These are phyloP conservation scores for Labeo catla DNA, from an alignment of 2,113 vertebrate species.

Conservation along the genomic window DNA sequence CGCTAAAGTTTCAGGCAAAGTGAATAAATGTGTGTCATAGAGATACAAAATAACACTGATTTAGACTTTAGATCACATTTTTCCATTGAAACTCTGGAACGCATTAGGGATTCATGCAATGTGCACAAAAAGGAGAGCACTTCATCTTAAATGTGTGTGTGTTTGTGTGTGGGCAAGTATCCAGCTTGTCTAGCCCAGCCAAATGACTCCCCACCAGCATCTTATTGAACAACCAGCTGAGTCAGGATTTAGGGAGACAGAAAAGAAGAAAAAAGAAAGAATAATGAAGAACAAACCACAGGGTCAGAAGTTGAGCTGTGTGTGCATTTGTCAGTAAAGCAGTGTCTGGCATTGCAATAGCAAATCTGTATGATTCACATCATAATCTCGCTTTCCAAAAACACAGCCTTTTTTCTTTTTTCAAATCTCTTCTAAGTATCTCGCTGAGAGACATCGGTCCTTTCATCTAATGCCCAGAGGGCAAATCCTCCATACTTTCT, in stretches of 20 bases:
- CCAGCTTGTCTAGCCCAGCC: slow-evolving; percentile 38
- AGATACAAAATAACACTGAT: background rate
- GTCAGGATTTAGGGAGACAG: slow-evolving; percentile 47
- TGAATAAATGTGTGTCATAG: background rate
- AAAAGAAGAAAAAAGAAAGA: slow-evolving; percentile 34
- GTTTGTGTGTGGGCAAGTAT: slow-evolving; percentile 38
- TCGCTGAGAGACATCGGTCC: background rate
- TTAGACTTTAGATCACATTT: slow-evolving; percentile 1
- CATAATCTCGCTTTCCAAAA: background rate
- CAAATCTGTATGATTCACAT: slow-evolving; percentile 1
- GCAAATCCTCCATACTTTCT: slow-evolving; percentile 74
- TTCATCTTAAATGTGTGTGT: slow-evolving; percentile 14
- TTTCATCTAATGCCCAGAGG: slow-evolving; percentile 68
- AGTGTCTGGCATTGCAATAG: background rate
- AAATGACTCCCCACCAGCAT: slow-evolving; percentile 52
- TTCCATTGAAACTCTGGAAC: slow-evolving; percentile 38
- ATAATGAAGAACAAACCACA: slow-evolving; percentile 42
- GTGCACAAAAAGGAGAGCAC: slow-evolving; percentile 35
- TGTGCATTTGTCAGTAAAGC: slow-evolving; percentile 32
- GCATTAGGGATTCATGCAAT: slow-evolving; percentile 57
- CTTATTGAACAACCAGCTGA: slow-evolving; percentile 54
- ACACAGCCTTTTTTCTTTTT: background rate
- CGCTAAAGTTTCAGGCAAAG: background rate
- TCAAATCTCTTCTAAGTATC: background rate
- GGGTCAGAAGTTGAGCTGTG: slow-evolving; percentile 41